These are phyloP conservation scores for Myioborus miniatus DNA, from an alignment of 2,797 vertebrate genomes.

Conservation along the genomic window DNA sequence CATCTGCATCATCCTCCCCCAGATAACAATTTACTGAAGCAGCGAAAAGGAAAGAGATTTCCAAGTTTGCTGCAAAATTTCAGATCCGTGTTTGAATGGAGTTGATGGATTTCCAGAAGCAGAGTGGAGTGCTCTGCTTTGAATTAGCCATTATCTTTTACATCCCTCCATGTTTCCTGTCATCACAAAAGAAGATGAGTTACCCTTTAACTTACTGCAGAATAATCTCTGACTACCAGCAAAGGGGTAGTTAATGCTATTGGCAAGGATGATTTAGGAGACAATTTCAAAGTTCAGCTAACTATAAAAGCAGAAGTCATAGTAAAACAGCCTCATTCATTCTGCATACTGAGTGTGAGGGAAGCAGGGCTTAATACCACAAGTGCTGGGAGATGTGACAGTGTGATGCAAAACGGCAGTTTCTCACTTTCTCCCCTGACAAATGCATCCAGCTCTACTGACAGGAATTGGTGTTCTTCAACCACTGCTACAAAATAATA, in stretches of 20 bases:
- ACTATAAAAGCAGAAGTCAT: constrained; percentile 51
- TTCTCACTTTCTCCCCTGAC: not conserved
- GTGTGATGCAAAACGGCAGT: not conserved
- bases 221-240: constrained; percentile 60
- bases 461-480: not conserved
- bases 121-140: constrained; percentile 62
- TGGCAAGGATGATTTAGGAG: constrained; percentile 61
- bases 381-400: not conserved
- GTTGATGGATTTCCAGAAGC: constrained; percentile 61
- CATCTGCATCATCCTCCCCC: constrained; percentile 22
- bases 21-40: constrained; percentile 32
- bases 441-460: not conserved
- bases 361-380: not conserved
- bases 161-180: constrained; percentile 65
- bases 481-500: not conserved
- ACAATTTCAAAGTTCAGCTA: constrained; percentile 38
- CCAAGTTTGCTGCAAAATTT: constrained; percentile 42
- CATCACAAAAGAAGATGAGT: constrained; percentile 69
- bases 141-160: constrained; percentile 73
- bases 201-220: constrained; percentile 63
- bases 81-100: not conserved
- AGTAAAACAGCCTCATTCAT: constrained; percentile 6
- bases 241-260: constrained; percentile 52
- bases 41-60: not conserved
- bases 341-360: not conserved